Evolutionary conservation across 2,113 vertebrate species (phyloP).

Genomic region (Trinectes maculatus): DNA sequence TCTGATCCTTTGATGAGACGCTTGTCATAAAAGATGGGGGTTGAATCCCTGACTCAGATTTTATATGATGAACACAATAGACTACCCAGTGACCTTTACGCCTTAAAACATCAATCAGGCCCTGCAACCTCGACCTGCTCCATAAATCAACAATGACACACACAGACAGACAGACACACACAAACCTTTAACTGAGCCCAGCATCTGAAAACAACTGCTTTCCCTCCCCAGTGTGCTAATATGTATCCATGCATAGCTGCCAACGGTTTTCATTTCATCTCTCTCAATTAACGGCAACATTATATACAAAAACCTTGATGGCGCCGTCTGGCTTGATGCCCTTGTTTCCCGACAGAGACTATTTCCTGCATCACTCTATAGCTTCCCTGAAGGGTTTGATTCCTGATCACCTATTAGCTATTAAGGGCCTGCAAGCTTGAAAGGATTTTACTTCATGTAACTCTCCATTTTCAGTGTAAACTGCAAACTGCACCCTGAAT

Average conservation of each 20-base stretch:
- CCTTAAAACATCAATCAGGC: constrained; percentile 16
- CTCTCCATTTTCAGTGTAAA: constrained; percentile 27
- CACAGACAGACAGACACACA: constrained; percentile 11
- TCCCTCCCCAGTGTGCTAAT: too few relatives aligned
- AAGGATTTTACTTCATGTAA: constrained; percentile 43
- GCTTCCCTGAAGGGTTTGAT: constrained; percentile 1
- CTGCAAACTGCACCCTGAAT: constrained; percentile 15
- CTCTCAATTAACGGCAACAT: constrained; percentile 2
- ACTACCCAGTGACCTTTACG: too few relatives aligned
- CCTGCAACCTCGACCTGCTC: constrained; percentile 67
- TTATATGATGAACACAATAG: too few relatives aligned
- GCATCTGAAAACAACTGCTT: too few relatives aligned
- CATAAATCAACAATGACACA: constrained; percentile 43
- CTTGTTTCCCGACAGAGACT: constrained; percentile 26
- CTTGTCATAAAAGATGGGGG: too few relatives aligned
- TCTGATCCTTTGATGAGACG: too few relatives aligned
- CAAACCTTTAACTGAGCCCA: too few relatives aligned
- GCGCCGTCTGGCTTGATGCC: constrained; percentile 15
- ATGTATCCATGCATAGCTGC: too few relatives aligned
- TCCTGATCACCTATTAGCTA: constrained; percentile 12
- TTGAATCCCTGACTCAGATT: too few relatives aligned
- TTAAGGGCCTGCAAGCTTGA: too few relatives aligned
- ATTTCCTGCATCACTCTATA: constrained; percentile 27
- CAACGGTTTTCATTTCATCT: neutral
- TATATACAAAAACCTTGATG: constrained; percentile 17